Evolutionary conservation across 2,797 vertebrate species (phyloP), one percentile per base, ranked within the genome.

Genomic region (Chrosomus eos): DNA sequence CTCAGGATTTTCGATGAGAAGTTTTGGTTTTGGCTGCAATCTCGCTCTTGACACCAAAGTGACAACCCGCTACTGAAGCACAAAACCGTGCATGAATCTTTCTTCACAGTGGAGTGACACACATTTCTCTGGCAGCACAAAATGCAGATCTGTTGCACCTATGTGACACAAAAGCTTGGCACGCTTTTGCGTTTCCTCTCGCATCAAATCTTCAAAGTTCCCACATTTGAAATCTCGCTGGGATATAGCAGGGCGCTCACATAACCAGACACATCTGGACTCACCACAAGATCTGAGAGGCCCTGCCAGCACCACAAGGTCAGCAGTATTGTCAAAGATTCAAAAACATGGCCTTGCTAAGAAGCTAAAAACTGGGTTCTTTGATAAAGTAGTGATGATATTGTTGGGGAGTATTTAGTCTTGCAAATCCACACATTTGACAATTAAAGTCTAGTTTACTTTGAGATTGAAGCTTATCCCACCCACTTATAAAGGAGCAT

Each of bases 231-330:
- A 88, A 84, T 48, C 33, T 67, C 38, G 26, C 68, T 81, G 75
- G 83, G 58, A 73, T 66, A 28, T 66, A 87, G 80, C 33, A 21
- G 58, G 51, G 75, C 58, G 19, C 62, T 71, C 79, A 48, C 86
- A 89, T 88, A 87, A 89, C 78, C 87, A 80, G 48, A 80, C 48
- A 77, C 83, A 81, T 72, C 79, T 85, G 86, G 78, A 45, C 76
- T 67, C 74, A 60, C 84, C 79, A 75, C 80, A 43, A 84, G 80
- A 53, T 51, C 55, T 23, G 67, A 40, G 45, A 80, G 58, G 64
- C 43, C 31, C n/a, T 7, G 82, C 58, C 64, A 76, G 84, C 51
- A 23, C 26, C 10, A 70, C 82, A 85, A 88, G 82, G 89, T 87
- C 87, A 87, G 80, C 72, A 68, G 23, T 81, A 80, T 55, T 83